Evolutionary conservation across 2,797 vertebrate species (phyloP).

Genomic region (Sebastes iracundus): DNA sequence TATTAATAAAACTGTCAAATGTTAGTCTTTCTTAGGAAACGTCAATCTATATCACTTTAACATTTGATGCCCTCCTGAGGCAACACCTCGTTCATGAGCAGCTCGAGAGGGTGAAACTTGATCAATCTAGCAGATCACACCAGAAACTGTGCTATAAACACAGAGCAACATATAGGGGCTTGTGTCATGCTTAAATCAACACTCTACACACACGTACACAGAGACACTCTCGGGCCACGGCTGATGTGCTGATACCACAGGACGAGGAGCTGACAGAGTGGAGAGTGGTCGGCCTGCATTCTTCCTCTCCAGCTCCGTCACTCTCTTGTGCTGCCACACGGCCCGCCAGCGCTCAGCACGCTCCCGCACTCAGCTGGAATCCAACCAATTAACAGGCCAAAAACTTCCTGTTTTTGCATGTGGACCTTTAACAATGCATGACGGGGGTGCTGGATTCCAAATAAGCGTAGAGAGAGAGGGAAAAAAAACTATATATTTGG

Average conservation of each 20-base stretch:
- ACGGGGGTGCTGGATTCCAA: slow-evolving; percentile 13
- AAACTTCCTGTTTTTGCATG: slow-evolving; percentile 62
- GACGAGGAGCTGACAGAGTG: slow-evolving; percentile 62
- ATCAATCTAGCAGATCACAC: slow-evolving; percentile 1
- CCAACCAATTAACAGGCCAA: slow-evolving; percentile 58
- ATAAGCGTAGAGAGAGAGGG: not conserved
- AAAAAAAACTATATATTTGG: slow-evolving; percentile 7
- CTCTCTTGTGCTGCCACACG: slow-evolving; percentile 48
- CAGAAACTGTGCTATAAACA: slow-evolving; percentile 1
- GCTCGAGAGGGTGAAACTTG: slow-evolving; percentile 14
- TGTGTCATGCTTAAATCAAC: not conserved
- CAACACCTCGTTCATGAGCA: not conserved
- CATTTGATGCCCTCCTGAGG: not conserved
- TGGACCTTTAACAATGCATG: slow-evolving; percentile 31
- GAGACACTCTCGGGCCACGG: not conserved
- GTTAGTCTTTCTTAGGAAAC: not conserved
- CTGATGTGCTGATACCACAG: slow-evolving; percentile 56
- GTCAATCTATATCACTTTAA: not conserved
- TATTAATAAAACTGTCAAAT: not conserved
- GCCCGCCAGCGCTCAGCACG: slow-evolving; percentile 46
- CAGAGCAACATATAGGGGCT: not conserved
- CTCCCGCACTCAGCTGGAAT: slow-evolving; percentile 63
- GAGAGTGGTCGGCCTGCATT: slow-evolving; percentile 73
- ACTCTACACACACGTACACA: slow-evolving; percentile 5
- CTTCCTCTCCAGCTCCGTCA: slow-evolving; percentile 48